Evolutionary conservation across 1,140 invertebrate genomes (phyloP), one percentile per base, ranked within the genome.

Genomic region (Monomorium pharaonis): DNA sequence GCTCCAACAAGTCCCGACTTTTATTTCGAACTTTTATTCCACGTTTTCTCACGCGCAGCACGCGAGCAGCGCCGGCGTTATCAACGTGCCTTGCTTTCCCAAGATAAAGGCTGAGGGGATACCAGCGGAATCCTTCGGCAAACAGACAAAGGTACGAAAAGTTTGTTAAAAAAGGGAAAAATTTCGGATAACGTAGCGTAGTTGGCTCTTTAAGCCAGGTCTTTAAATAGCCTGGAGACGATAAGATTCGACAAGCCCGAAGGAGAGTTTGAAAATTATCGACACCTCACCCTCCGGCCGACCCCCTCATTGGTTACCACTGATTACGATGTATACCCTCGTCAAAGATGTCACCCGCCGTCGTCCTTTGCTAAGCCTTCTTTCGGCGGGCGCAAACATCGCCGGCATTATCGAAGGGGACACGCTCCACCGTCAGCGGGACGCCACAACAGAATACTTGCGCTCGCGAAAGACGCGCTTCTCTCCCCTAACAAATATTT

Each of bases 241-340:
- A 89, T 90, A 89, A 90, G 85, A 89, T 85, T 63, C 21, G 49
- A 33, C 6, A n/a, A 12, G 56, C 9, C 33, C 37, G 18, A 21
- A 44, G 33, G n/a, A 69, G 21, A 30, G n/a, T 51, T 33, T 33
- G 67, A 4, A 88, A 89, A 89, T 89, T 85, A 91, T 87, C 85
- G 75, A 65, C 67, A 30, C 44, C 30, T 30, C 74, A 30, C 56
- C 37, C 9, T 76, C 37, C n/a, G 9, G 10, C 9, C 65, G n/a
- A 54, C 21, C 65, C 12, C 33, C 49, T 56, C 44, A 62, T 83
- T 70, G 78, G 69, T 81, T 84, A 51, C 60, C 72, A 58, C 60
- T 72, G 91, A 92, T 91, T 91, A 88, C 85, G 76, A 88, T 33
- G 30, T 88, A 18, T 84, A 92, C 92, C 92, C 92, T 92, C 85